Evolutionary conservation across 2,797 vertebrate genomes (phyloP).

Genomic region (Alosa sapidissima): DNA sequence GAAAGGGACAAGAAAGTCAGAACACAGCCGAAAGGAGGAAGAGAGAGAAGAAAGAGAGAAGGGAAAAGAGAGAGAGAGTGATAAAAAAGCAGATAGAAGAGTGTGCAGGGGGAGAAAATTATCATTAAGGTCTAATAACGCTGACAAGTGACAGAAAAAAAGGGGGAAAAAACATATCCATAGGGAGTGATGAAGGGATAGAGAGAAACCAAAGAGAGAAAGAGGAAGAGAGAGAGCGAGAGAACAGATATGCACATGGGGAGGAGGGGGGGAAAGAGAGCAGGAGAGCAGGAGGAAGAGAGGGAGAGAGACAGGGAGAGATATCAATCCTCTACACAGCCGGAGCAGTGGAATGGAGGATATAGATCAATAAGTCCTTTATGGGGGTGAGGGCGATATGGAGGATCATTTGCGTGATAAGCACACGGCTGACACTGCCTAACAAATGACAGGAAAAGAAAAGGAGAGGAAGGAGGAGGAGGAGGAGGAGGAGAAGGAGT

Average conservation of each 20-base stretch:
- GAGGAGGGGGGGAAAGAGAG: conserved; percentile 41
- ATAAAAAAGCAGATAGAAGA: conserved; percentile 42
- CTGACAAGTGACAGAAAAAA: conserved; percentile 42
- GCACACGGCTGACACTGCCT: conserved; percentile 76
- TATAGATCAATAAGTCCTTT: conserved; percentile 77
- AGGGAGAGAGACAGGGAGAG: conserved; percentile 60
- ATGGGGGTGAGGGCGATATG: conserved; percentile 63
- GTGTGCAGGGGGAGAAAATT: conserved; percentile 2
- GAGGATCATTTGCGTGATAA: conserved; percentile 74
- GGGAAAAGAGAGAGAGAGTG: conserved; percentile 54
- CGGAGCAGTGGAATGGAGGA: conserved; percentile 68
- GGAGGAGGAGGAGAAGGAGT: background rate
- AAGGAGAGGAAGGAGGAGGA: background rate
- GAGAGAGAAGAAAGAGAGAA: conserved; percentile 36
- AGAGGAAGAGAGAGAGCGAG: conserved; percentile 36
- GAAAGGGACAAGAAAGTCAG: background rate
- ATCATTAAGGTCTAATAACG: conserved; percentile 13
- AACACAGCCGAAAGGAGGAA: background rate
- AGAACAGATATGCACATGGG: conserved; percentile 36
- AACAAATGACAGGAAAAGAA: conserved; percentile 79
- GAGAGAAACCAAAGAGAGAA: conserved; percentile 29
- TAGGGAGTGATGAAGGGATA: background rate
- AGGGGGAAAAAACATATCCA: conserved; percentile 34
- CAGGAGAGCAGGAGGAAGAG: conserved; percentile 53
- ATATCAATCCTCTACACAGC: conserved; percentile 68